Percentiles rank a stretch among this genome's conserved stretches.
phyloP scores from a whole-genome alignment of 2,113 vertebrate genomes.

The Sakesphorus luctuosus region DNA sequence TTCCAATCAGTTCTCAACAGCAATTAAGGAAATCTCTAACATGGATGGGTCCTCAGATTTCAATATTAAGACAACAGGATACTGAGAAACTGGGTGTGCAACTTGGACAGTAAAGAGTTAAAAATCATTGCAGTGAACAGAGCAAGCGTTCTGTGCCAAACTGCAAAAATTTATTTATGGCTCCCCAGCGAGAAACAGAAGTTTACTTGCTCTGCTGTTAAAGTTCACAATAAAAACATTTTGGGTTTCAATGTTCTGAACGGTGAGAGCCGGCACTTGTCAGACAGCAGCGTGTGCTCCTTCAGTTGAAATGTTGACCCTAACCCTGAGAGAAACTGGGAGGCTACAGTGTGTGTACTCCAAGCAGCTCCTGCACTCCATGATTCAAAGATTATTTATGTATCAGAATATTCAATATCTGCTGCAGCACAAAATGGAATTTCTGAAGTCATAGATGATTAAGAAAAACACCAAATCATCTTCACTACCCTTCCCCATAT shows the following conservation, averaged over 20 bases:
- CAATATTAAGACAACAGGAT: not conserved
- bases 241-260: not conserved
- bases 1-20: not conserved
- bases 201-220: not conserved
- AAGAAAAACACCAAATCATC: not conserved
- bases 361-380: too few species aligned
- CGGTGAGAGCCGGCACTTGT: not conserved
- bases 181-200: rapidly evolving
- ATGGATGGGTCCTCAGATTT: not conserved
- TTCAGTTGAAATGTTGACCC: not conserved
- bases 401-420: not conserved
- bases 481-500: not conserved
- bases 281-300: not conserved
- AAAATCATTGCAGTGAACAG: not conserved
- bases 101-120: not conserved
- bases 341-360: not conserved
- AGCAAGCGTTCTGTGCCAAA: not conserved
- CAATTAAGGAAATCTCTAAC: not conserved
- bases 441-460: not conserved
- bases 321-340: not conserved
- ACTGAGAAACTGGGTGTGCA: not conserved
- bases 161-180: not conserved
- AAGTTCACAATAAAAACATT: not conserved
- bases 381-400: not conserved
- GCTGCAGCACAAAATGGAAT: not conserved